These are phyloP conservation scores for Periophthalmus modestus DNA, from an alignment of 2,113 vertebrate species.

Conservation along the genomic window DNA sequence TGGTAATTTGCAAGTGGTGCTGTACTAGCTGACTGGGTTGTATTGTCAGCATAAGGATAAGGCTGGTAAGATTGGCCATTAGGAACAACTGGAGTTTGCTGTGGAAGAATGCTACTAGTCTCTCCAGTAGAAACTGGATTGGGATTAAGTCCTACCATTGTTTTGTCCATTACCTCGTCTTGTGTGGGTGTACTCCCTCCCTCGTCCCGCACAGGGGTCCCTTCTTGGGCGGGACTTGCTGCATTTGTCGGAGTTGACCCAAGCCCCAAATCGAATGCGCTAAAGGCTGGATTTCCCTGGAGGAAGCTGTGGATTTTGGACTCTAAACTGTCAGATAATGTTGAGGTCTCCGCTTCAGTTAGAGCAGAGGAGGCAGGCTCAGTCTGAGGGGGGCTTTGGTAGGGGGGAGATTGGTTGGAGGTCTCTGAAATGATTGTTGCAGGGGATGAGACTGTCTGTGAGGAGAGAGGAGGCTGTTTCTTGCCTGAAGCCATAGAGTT, in stretches of 20 bases:
- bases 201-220: constrained; percentile 92
- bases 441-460: constrained; percentile 29
- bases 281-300: constrained; percentile 88
- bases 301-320: constrained; percentile 95
- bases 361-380: constrained; percentile 40
- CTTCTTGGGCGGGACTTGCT: constrained; percentile 76
- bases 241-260: constrained; percentile 68
- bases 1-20: constrained; percentile 76
- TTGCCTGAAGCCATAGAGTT: constrained; percentile 47
- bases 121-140: constrained; percentile 27
- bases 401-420: constrained; percentile 16
- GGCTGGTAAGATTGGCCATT: constrained; percentile 60
- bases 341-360: constrained; percentile 48
- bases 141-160: constrained; percentile 62
- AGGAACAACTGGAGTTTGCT: constrained; percentile 19
- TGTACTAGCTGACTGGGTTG: constrained; percentile 25
- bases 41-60: constrained; percentile 17
- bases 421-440: constrained; percentile 25
- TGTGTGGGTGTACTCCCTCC: constrained; percentile 94
- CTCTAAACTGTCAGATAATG: constrained; percentile 82
- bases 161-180: constrained; percentile 95
- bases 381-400: constrained; percentile 17
- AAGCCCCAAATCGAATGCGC: constrained; percentile 85
- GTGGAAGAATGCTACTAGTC: constrained; percentile 22
- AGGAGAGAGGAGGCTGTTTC: constrained; percentile 39